These are phyloP conservation scores for Ptychobarbus kaznakovi DNA, from an alignment of 2,797 vertebrate genomes.

Conservation along the genomic window DNA sequence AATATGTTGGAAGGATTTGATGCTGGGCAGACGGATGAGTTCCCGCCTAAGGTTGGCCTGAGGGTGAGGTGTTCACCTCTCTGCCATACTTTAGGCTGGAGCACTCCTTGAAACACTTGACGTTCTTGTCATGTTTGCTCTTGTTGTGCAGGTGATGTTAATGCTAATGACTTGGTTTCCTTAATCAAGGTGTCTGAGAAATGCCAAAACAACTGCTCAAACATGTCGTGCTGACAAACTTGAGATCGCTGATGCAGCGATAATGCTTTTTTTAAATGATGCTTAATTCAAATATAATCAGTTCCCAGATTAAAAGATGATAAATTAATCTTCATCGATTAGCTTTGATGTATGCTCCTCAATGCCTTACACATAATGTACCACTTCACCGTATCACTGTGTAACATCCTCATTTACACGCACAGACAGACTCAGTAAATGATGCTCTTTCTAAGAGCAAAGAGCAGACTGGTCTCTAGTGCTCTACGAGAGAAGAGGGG, in stretches of 20 bases:
- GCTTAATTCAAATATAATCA: not conserved
- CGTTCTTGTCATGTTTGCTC: slow-evolving; percentile 34
- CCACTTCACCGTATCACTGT: not conserved
- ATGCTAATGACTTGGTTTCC: slow-evolving; percentile 2
- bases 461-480: slow-evolving; percentile 22
- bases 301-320: not conserved
- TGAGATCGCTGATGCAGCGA: not conserved
- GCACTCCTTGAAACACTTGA: not conserved
- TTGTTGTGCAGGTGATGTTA: slow-evolving; percentile 14
- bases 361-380: not conserved
- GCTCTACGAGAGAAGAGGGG: not conserved
- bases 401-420: not conserved
- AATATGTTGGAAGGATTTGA: not conserved
- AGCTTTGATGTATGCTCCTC: not conserved
- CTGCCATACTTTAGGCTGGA: not conserved
- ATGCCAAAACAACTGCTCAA: slow-evolving; percentile 20
- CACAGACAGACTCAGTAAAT: slow-evolving; percentile 1
- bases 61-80: slow-evolving; percentile 24
- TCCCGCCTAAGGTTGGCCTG: not conserved
- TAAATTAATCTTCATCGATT: not conserved
- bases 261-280: not conserved
- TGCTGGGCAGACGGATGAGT: not conserved
- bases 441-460: slow-evolving; percentile 38
- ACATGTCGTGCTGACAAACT: not conserved
- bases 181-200: not conserved